phyloP scores from a whole-genome alignment of 2,888 invertebrate species.

The Uropetala carovei region DNA sequence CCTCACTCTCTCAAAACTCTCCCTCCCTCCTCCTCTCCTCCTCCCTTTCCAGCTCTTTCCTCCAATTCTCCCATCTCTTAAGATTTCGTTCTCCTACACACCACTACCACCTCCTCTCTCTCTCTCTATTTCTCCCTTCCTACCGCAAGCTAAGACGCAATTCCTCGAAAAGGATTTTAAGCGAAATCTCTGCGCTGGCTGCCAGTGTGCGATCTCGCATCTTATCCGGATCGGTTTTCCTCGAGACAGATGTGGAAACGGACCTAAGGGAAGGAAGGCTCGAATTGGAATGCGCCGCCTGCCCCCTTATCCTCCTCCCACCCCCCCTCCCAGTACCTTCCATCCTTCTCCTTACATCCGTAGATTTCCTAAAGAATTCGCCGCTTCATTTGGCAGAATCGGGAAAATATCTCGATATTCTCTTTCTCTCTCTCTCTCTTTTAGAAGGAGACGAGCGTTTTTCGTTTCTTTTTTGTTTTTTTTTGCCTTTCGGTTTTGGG shows the following conservation, averaged over 20 bases:
- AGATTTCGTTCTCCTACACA: not conserved
- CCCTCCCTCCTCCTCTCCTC: too few relatives aligned
- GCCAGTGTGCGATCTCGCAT: conserved; percentile 23
- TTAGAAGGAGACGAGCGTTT: not conserved
- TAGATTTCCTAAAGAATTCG: not conserved
- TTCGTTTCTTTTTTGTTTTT: not conserved
- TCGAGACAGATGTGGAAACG: conserved; percentile 21
- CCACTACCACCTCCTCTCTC: not conserved
- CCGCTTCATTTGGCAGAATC: conserved; percentile 17
- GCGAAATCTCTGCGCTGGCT: conserved; percentile 30
- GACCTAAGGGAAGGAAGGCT: not conserved
- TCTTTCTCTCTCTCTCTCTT: not conserved
- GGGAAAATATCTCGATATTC: not conserved
- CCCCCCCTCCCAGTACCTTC: not conserved
- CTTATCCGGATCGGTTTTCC: conserved; percentile 57
- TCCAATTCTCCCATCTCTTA: not conserved
- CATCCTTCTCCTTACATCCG: not conserved
- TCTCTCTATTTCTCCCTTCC: not conserved
- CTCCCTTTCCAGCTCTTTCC: too few relatives aligned
- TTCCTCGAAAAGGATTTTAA: conserved; percentile 30
- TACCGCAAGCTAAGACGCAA: not conserved
- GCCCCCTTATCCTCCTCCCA: not conserved
- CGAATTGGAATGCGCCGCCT: conserved; percentile 28
- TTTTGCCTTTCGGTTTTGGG: not conserved
- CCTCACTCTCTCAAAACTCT: not conserved